phyloP scores from a whole-genome alignment of 2,888 invertebrate species.

The Tyria jacobaeae region DNA sequence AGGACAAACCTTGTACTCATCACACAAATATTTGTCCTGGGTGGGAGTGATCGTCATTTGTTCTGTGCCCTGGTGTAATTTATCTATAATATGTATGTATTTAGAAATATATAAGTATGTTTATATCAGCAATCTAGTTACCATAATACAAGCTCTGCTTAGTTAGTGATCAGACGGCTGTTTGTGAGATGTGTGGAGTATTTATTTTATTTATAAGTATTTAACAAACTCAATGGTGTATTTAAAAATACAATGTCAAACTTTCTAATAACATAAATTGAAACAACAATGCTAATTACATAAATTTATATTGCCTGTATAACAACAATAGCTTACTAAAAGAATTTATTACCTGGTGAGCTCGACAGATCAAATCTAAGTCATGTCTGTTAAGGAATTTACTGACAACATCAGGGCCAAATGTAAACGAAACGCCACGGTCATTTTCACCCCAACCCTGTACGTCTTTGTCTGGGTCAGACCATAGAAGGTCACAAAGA shows the following conservation, averaged over 20 bases:
- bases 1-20: too few relatives aligned
- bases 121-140: too few relatives aligned
- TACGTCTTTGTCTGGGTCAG: constrained; percentile 98
- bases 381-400: constrained; percentile 98
- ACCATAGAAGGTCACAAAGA: constrained; percentile 98
- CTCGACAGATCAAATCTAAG: constrained; percentile 98
- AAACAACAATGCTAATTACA: neutral
- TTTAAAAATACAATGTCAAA: constrained; percentile 5
- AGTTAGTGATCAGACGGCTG: too few relatives aligned
- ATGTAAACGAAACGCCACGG: constrained; percentile 99
- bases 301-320: too few relatives aligned
- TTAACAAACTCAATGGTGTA: constrained; percentile 8
- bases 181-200: too few relatives aligned
- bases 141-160: too few relatives aligned
- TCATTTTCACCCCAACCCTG: constrained; percentile 99
- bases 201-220: too few relatives aligned
- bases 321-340: neutral
- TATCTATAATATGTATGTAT: too few relatives aligned
- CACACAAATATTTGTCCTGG: too few relatives aligned
- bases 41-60: too few relatives aligned
- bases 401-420: constrained; percentile 98
- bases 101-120: too few relatives aligned
- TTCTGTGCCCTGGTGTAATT: too few relatives aligned
- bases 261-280: neutral
- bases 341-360: constrained; percentile 92